Evolutionary conservation across 2,797 vertebrate genomes (phyloP), one percentile per base, ranked within the genome.

Genomic region (Pteronotus mesoamericanus): DNA sequence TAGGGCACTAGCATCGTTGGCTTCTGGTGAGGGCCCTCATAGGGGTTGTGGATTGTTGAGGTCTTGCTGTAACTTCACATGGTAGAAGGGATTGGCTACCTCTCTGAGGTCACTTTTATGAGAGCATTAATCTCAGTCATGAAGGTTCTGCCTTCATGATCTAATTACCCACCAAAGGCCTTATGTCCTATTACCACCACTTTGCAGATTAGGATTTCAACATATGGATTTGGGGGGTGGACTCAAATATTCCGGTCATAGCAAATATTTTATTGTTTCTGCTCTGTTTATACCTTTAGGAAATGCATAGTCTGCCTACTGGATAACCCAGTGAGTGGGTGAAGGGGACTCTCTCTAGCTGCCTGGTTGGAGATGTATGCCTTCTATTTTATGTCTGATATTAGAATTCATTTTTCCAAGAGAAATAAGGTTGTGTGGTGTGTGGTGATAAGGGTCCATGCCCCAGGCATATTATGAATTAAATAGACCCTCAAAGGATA

Each of bases 301-400:
- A 79, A 94, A 37, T 68, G 42, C 26, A 15, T 57, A 59, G 26
- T 53, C 18, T 44, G 5, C 29, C 18, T 19, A 61, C 4, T 9
- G 7, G 15, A 34, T 55, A 64, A 71, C 16, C 8, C 57, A 86
- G 2, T 44, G 11, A 61, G 14, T 59, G 9, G 32, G 10, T n/a
- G 26, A 75, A 53, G 34, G 29, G n/a, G 12, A 9, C 29, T 29
- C 64, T 88, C 14, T 66, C 29, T 53, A 74, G 71, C 37, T 51
- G 32, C 16, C 44, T 83, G 22, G 11, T 9, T 66, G 46, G 46
- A 79, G 22, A 42, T 86, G 4, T 59, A 4, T 61, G 19, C 14
- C 16, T 89, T 66, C 15, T 86, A 18, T 77, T 88, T 77, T 82
- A n/a, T 84, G 37, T 74, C 53, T 93, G 34, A 97, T 86, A 66